Conservation (phyloP, 64 coral and sea anemone genomes). For the Orbicella faveolata region DNA sequence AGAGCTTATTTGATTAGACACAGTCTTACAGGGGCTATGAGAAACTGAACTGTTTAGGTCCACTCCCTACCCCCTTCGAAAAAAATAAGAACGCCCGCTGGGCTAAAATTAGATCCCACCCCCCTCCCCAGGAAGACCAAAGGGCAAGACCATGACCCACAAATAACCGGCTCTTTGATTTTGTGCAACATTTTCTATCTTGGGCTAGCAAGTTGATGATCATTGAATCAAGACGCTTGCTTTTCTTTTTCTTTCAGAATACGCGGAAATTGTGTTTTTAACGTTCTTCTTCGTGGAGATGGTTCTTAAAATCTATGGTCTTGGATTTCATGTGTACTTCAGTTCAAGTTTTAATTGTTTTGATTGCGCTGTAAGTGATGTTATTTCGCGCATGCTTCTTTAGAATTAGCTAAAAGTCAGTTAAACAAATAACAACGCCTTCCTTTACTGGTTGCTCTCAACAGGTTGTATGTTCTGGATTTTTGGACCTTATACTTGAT, state of each 20-base stretch:
- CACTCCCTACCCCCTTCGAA: too few species aligned
- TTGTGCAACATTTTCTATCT: neutral
- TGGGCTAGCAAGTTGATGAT: neutral
- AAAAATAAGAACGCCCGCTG: too few species aligned
- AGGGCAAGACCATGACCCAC: too few species aligned
- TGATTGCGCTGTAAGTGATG: constrained; percentile 86
- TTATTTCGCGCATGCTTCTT: too few species aligned
- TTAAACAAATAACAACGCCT: neutral
- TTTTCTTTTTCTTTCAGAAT: constrained; percentile 53
- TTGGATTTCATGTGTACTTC: constrained; percentile 83
- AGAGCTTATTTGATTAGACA: neutral
- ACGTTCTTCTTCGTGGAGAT: constrained; percentile 89
- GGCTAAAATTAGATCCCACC: too few species aligned
- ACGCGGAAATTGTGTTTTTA: constrained; percentile 75
- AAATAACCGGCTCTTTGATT: too few species aligned
- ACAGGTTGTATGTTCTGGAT: constrained; percentile 89
- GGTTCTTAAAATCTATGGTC: constrained; percentile 91
- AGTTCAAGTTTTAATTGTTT: constrained; percentile 93
- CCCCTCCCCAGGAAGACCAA: too few species aligned
- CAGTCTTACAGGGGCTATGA: too few species aligned
- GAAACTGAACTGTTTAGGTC: too few species aligned
- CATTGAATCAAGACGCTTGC: neutral
- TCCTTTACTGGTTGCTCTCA: constrained; percentile 21
- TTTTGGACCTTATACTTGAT: constrained; percentile 79
- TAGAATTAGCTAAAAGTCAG: too few species aligned